Base-by-base conservation (phyloP, 2,797 vertebrate species). In the Halcyon chelicuti region DNA sequence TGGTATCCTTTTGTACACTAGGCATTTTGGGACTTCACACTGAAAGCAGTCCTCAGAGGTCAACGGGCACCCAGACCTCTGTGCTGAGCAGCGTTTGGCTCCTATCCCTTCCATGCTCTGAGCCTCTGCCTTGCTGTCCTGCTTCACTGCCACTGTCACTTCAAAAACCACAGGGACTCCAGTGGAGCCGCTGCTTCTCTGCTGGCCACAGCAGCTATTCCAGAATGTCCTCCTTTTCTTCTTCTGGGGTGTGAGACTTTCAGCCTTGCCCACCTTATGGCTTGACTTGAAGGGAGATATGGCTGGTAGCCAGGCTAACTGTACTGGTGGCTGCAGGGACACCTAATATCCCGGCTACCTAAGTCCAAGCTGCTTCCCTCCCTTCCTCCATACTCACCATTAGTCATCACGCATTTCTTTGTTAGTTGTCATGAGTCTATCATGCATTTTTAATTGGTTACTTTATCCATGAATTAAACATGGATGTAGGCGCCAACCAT, bases 381-480 rank as follows among this genome's bases (percentile, higher is more conserved):
- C 57, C 5, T 63, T 60, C 28, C 55, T 52, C 61, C 52, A 28
- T 10, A 8, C 14, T 40, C n/a, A 28, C 19, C 49, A 54, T 70
- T 29, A 76, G 88, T 80, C 77, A 90, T 31, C 61, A 35, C 17
- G 5, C 40, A 39, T 62, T 86, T 4, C 0, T 49, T 71, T 75
- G 10, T 4, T 82, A 39, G 13, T 63, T 85, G 52, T 52, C 79
- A 33, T 46, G 65, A 71, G 37, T 31, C 68, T 54, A 40, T 91
- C 65, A 86, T 95, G 49, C 37, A 96, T 95, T 95, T 97, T 97
- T 95, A 91, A 91, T 88, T 77, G 82, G 20, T 42, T 95, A 12
- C 57, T 96, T 94, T 80, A 80, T 20, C 63, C 37, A 72, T 94
- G 40, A 90, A 94, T 95, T 95, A 96, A 96, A 68, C 57, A 95